These are phyloP conservation scores for Odontocolon sp. DNA, from an alignment of 2,888 invertebrate species.

Conservation along the genomic window DNA sequence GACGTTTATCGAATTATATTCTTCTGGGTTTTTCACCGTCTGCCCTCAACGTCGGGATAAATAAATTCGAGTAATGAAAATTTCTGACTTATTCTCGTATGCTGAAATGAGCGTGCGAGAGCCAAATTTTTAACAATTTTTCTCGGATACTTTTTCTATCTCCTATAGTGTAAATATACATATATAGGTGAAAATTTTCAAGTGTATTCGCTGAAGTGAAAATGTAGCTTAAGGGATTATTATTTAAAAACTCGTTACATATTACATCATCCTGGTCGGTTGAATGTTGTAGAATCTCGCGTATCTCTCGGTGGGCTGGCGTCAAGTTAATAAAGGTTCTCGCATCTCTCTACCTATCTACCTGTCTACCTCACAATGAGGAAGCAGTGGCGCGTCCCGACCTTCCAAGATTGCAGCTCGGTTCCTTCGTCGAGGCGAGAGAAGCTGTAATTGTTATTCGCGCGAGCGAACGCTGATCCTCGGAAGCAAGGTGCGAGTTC, in stretches of 20 bases:
- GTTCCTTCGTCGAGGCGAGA: conserved; percentile 47
- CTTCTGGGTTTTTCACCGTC: background rate
- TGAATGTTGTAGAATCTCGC: conserved; percentile 32
- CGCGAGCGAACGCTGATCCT: too few species aligned
- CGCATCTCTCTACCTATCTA: conserved; percentile 23
- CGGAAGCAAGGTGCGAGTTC: too few species aligned
- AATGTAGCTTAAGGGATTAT: background rate
- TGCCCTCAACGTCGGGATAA: conserved; percentile 14
- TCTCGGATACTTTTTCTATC: background rate
- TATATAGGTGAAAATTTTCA: background rate
- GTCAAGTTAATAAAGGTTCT: conserved; percentile 62
- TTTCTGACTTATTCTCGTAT: background rate
- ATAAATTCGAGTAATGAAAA: conserved; percentile 43
- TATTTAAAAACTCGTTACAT: background rate
- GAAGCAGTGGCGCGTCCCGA: conserved; percentile 73
- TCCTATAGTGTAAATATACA: background rate
- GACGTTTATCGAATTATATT: conserved; percentile 46
- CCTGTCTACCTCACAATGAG: conserved; percentile 67
- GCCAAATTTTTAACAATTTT: conserved; percentile 21
- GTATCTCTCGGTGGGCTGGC: conserved; percentile 52
- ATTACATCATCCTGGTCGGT: conserved; percentile 3
- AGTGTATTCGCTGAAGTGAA: background rate
- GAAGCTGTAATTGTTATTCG: conserved; percentile 58
- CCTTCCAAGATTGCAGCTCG: conserved; percentile 74
- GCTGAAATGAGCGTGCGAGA: conserved; percentile 12